A percentile compares a stretch with the other conserved stretches of the same genome.
Conservation (phyloP, 1,140 invertebrate species). For the Trichoplusia ni region DNA sequence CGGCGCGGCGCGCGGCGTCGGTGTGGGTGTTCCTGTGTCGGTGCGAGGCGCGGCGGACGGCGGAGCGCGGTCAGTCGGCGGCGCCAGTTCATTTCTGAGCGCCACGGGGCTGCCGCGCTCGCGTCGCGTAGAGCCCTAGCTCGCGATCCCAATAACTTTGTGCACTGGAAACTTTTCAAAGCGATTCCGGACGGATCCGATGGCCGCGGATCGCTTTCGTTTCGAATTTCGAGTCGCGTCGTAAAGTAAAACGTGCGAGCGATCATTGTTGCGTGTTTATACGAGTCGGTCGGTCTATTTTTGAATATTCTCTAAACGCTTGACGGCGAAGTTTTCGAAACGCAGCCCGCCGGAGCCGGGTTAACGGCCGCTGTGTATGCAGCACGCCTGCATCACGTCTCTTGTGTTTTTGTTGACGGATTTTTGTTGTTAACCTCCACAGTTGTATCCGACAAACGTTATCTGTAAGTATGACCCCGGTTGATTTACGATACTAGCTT, state of each 20-base stretch:
- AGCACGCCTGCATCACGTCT: constrained; percentile 68
- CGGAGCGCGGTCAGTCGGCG: constrained; percentile 52
- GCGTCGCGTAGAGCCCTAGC: constrained; percentile 58
- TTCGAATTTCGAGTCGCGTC: constrained; percentile 46
- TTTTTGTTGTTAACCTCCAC: constrained; percentile 73
- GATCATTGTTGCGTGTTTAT: constrained; percentile 60
- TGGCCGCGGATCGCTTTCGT: constrained; percentile 48
- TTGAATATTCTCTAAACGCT: constrained; percentile 79
- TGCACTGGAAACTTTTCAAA: constrained; percentile 78
- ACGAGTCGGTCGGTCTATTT: constrained; percentile 73
- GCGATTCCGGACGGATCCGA: constrained; percentile 54
- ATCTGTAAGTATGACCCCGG: constrained; percentile 79
- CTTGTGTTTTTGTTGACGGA: constrained; percentile 79
- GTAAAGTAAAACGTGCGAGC: constrained; percentile 49
- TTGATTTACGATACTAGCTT: constrained; percentile 68
- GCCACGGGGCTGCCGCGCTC: constrained; percentile 66
- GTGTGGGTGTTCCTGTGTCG: constrained; percentile 64
- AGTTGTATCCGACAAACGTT: constrained; percentile 64
- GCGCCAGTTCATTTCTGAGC: constrained; percentile 69
- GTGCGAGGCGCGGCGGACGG: constrained; percentile 58
- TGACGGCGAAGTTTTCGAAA: constrained; percentile 77
- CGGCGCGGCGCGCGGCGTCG: constrained; percentile 33
- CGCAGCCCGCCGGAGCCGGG: constrained; percentile 68
- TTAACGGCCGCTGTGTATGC: constrained; percentile 73
- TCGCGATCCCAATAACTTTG: constrained; percentile 73